Base-by-base conservation (phyloP, 1,140 invertebrate species). In the Zaprionus tsacasi region DNA sequence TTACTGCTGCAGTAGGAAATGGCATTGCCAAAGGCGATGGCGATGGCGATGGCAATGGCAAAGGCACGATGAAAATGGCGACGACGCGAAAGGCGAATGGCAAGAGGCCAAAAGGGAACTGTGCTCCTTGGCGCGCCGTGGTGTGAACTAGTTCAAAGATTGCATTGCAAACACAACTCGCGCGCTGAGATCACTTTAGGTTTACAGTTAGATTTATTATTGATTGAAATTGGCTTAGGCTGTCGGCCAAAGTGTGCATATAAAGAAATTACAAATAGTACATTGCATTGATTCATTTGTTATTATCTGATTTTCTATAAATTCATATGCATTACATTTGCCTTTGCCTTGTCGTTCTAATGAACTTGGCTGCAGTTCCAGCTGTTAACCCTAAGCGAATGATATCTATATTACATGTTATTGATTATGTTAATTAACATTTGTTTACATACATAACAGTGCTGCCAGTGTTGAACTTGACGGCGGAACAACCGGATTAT, bases 1-100 rank as follows among this genome's bases (percentile, higher is more conserved):
- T 89, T 85, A 89, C 85, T 85, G 78, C 85, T 81, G 81, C 83
- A 88, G 67, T 74, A 73, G 77, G 60, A 69, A 69, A 71, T 70
- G 57, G 60, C 33, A 61, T 45, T 52, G 70, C 61, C 54, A 57
- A 43, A 64, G 67, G 67, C 60, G 38, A 75, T 63, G 67, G 70
- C 64, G 71, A 27, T n/a, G 52, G 52, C 4, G 52, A 30, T 13
- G 52, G 52, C 40, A 15, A 45, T 45, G 58, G 66, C 38, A 12
- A 12, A 70, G 56, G 61, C 50, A 63, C 68, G 58, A 50, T 61
- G 70, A 65, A 73, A 61, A 63, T 57, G 70, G 58, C n/a, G 48
- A 45, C 59, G 25, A 30, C 52, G 40, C 40, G n/a, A 55, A 27
- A 55, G 40, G 25, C 40, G n/a, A 55, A 27, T 30, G 40, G 25